Base-by-base conservation (phyloP, 2,113 vertebrate species). In the Heloderma charlesbogerti region DNA sequence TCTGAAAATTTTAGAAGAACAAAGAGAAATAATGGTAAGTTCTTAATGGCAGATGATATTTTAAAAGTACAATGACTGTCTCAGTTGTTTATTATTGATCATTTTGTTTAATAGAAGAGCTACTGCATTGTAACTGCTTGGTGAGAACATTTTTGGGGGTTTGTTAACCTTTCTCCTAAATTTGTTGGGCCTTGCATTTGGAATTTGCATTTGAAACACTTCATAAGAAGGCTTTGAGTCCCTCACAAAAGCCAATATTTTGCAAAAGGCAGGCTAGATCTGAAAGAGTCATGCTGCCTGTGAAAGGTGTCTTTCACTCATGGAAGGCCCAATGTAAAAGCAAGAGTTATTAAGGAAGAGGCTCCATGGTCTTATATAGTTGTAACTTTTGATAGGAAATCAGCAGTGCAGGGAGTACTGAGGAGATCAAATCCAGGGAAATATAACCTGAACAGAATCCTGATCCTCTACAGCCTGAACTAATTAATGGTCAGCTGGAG, bases 1-100 rank as follows among this genome's bases (percentile, higher is more conserved):
- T 90, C 96, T 99, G 92, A 98, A 96, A 97, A 99, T 98, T 90
- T 96, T 99, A 78, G 99, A 99, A 97, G 99, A 99, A 40, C 99
- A 99, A 97, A 98, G 99, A 96, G 99, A 99, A 95, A 97, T 99
- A 88, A 98, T 99, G 99, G 99, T 99, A 95, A 98, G 98, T 96
- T 80, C 31, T 78, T 69, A 40, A 78, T 88, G 7, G 7, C 15
- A 40, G 13, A 75, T 40, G n/a, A 40, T 40, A 66, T 84, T 45
- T 43, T 31, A 69, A 85, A 67, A 48, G 43, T 45, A 29, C 34
- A 4, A 45, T 43, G 1, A 37, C 75, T 75, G n/a, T 37, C 34
- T 37, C 37, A 75, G 34, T 72, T 34, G 31, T 37, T 34, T 18
- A 5, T 37, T 75, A 13, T 40, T 75, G 40, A 2, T 20, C 15